A percentile compares a stretch with the other conserved stretches of the same genome.
phyloP scores from a whole-genome alignment of 2,113 vertebrate species.

The Taxidea taxus region DNA sequence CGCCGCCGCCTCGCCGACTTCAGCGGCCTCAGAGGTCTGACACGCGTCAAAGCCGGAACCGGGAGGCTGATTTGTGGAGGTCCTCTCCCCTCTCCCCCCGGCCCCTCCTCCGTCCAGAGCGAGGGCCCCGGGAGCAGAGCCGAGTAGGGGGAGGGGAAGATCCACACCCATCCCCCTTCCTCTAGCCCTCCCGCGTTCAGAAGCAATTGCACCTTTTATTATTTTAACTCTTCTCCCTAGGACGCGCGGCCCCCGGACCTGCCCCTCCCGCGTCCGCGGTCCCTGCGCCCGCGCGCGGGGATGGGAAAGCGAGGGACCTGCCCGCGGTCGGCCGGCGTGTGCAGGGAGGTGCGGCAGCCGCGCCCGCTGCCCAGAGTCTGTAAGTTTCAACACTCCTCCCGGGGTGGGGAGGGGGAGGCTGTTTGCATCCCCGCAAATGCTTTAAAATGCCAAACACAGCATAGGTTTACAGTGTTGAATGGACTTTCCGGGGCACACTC shows the following conservation, averaged over 20 bases:
- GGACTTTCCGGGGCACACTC: neutral
- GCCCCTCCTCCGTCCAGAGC: neutral
- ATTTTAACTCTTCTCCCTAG: conserved; percentile 29
- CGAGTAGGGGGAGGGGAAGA: neutral
- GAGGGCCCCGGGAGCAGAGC: neutral
- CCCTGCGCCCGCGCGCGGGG: neutral
- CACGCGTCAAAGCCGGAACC: neutral
- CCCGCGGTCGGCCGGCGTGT: neutral
- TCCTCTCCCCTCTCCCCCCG: neutral
- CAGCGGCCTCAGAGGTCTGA: neutral
- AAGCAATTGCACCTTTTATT: conserved; percentile 44
- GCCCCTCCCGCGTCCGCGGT: neutral
- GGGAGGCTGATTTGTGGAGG: neutral
- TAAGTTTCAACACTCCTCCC: conserved; percentile 43
- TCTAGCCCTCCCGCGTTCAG: neutral
- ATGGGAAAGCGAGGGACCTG: conserved; percentile 29
- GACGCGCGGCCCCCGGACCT: neutral
- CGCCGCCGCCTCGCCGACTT: neutral
- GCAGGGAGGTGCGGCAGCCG: neutral
- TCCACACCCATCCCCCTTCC: neutral
- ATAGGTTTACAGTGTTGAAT: neutral
- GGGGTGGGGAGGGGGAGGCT: neutral
- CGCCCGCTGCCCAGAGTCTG: neutral
- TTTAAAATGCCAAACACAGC: neutral
- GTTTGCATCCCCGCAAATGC: neutral